These are phyloP conservation scores for Malurus alboscapulatus DNA, from an alignment of 2,113 vertebrate species.

Conservation along the genomic window DNA sequence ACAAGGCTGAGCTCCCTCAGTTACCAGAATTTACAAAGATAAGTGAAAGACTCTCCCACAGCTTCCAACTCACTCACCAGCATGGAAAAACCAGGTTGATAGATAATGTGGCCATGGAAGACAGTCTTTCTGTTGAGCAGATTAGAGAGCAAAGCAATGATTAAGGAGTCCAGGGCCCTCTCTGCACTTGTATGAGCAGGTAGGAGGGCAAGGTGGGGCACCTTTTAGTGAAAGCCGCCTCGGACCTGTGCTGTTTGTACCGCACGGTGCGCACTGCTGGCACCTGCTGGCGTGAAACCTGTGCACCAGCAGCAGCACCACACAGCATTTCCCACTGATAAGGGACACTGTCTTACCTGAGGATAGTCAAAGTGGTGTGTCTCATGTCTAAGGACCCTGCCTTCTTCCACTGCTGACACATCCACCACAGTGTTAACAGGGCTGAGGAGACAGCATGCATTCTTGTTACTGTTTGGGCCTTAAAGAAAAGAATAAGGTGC, in stretches of 20 bases:
- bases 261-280: neutral
- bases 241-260: rapidly evolving
- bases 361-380: rapidly evolving
- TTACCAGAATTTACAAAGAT: too few relatives aligned
- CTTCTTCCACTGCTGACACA: neutral
- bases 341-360: rapidly evolving
- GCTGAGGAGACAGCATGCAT: too few relatives aligned
- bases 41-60: neutral
- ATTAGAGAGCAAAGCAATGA: neutral
- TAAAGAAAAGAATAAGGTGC: neutral
- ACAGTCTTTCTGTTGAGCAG: neutral
- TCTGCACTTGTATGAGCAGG: too few relatives aligned
- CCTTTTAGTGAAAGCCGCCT: neutral
- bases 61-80: neutral
- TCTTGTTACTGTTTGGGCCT: neutral
- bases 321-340: neutral
- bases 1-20: neutral
- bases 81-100: neutral
- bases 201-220: too few relatives aligned
- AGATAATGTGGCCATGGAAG: neutral
- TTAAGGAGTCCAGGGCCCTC: neutral
- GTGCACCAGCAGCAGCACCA: neutral
- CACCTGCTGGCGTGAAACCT: neutral
- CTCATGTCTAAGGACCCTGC: neutral
- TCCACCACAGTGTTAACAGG: too few relatives aligned